Percentiles rank a stretch among this genome's conserved stretches.
Conservation (phyloP, 1,140 invertebrate species). For the Zeugodacus cucurbitae region DNA sequence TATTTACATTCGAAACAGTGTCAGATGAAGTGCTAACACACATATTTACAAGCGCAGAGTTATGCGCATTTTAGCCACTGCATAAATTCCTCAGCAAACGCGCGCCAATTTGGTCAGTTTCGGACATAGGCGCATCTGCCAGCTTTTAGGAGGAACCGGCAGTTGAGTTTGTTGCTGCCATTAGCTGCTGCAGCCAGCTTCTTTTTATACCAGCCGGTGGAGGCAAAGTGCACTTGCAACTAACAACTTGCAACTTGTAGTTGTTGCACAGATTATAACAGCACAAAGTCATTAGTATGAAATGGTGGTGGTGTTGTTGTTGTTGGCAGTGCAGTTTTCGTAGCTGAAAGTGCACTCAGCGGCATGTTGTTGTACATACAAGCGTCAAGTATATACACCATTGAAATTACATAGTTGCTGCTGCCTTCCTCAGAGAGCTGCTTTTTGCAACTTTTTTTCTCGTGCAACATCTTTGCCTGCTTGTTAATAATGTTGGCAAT, state of each 20-base stretch:
- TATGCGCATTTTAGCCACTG: slow-evolving; percentile 2
- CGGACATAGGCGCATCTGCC: slow-evolving; percentile 4
- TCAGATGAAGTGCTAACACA: background rate
- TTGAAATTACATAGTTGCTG: background rate
- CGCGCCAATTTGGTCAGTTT: background rate
- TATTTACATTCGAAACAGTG: background rate
- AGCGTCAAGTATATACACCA: background rate
- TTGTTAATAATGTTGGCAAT: slow-evolving; percentile 31
- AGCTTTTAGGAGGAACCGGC: background rate
- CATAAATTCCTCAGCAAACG: slow-evolving; percentile 14
- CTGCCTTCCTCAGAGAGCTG: background rate
- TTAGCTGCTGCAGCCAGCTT: background rate
- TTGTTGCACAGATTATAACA: slow-evolving; percentile 35
- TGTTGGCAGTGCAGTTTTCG: background rate
- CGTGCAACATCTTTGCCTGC: background rate
- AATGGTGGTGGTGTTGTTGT: background rate
- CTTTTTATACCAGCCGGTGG: background rate
- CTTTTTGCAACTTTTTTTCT: background rate
- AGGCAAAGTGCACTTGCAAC: background rate
- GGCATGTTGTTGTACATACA: background rate
- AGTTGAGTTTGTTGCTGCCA: slow-evolving; percentile 1
- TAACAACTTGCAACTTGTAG: background rate
- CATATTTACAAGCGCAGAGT: background rate
- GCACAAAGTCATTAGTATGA: slow-evolving; percentile 37
- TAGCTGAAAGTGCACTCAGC: background rate